Evolutionary conservation across 2,113 vertebrate species (phyloP).

Genomic region (Dasyornis broadbenti): DNA sequence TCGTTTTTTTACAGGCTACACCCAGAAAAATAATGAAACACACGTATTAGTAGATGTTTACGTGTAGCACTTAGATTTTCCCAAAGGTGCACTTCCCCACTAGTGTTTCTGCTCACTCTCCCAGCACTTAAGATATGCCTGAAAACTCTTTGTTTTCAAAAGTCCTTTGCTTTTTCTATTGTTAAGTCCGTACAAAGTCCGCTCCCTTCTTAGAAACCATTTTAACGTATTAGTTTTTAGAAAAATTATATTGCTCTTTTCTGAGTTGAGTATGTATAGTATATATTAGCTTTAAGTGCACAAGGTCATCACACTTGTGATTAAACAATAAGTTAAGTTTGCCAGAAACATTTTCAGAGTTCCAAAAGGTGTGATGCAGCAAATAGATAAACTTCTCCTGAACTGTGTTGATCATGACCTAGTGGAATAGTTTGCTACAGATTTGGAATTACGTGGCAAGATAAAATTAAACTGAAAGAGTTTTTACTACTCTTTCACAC

Average conservation of each 20-base stretch:
- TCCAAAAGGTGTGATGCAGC: not conserved
- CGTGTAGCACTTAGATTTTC: rapidly evolving
- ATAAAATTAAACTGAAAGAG: not conserved
- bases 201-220: not conserved
- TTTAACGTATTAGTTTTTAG: not conserved
- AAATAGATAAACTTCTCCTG: not conserved
- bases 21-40: not conserved
- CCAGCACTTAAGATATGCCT: not conserved
- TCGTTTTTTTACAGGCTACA: not conserved
- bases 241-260: not conserved
- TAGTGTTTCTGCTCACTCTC: not conserved
- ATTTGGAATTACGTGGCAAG: not conserved
- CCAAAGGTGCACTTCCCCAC: not conserved
- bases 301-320: not conserved
- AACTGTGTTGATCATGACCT: not conserved
- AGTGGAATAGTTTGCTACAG: not conserved
- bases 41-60: not conserved
- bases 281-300: not conserved
- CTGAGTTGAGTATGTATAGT: not conserved
- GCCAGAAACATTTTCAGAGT: not conserved
- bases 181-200: not conserved
- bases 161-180: not conserved
- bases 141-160: not conserved
- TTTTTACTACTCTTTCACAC: not conserved
- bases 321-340: not conserved